Conservation (phyloP, 2,113 vertebrate species). For the Mungos mungo region DNA sequence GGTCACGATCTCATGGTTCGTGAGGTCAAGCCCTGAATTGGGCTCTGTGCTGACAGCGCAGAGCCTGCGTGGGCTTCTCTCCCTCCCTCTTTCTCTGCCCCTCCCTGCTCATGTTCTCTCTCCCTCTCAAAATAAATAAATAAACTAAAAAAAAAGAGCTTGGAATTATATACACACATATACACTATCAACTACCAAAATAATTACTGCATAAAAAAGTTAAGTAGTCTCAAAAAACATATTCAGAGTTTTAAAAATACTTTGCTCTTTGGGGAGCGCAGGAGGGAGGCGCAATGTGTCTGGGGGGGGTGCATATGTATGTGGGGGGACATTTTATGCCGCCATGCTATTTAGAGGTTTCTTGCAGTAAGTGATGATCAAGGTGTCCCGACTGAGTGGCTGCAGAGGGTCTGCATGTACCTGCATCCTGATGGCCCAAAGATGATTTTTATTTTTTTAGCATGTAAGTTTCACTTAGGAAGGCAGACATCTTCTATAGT, state of each 20-base stretch:
- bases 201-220: not conserved
- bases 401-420: not conserved
- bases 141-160: not conserved
- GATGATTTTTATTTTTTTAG: not conserved
- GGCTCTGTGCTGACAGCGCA: too few relatives aligned
- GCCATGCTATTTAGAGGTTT: not conserved
- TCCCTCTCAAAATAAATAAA: too few relatives aligned
- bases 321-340: rapidly evolving
- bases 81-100: too few relatives aligned
- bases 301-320: rapidly evolving
- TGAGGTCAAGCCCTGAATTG: too few relatives aligned
- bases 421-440: not conserved
- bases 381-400: not conserved
- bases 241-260: not conserved
- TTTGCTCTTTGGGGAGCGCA: not conserved
- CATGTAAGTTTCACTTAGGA: not conserved
- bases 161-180: not conserved
- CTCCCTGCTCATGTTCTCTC: too few relatives aligned
- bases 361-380: not conserved
- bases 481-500: not conserved
- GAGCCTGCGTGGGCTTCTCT: too few relatives aligned
- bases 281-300: rapidly evolving
- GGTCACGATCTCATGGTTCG: too few relatives aligned
- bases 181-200: not conserved
- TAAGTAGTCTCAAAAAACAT: not conserved